Evolutionary conservation across 2,797 vertebrate genomes (phyloP).

Genomic region (Oreonectes daqikongensis): DNA sequence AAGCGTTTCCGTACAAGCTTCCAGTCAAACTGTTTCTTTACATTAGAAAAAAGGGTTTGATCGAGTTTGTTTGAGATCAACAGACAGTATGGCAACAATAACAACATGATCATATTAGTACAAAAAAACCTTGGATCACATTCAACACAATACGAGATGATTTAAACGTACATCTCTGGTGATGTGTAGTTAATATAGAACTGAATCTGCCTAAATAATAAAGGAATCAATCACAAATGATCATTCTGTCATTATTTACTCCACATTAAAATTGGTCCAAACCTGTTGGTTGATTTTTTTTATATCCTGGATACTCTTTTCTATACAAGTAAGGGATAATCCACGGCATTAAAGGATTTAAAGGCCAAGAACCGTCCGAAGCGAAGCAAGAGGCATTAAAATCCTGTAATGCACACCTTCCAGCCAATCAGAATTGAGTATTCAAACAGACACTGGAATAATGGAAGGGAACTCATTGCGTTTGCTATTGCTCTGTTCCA

Average conservation of each 20-base stretch:
- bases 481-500: too few species aligned
- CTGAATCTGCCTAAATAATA: too few species aligned
- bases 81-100: constrained; percentile 14
- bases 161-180: neutral
- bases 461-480: too few species aligned
- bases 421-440: too few species aligned
- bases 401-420: too few species aligned
- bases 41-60: constrained; percentile 49
- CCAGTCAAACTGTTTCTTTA: constrained; percentile 26
- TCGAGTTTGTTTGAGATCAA: constrained; percentile 65
- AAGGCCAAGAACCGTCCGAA: too few species aligned
- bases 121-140: neutral
- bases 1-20: constrained; percentile 55
- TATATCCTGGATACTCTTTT: too few species aligned
- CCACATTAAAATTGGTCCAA: neutral
- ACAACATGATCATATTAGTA: neutral
- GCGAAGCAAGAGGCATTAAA: too few species aligned
- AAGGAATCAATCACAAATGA: neutral
- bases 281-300: neutral
- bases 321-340: too few species aligned
- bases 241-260: neutral
- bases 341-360: too few species aligned
- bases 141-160: neutral
- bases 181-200: neutral
- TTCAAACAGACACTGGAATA: too few species aligned